Evolutionary conservation across 1,140 invertebrate genomes (phyloP), one percentile per base, ranked within the genome.

Genomic region (Nasonia giraulti): DNA sequence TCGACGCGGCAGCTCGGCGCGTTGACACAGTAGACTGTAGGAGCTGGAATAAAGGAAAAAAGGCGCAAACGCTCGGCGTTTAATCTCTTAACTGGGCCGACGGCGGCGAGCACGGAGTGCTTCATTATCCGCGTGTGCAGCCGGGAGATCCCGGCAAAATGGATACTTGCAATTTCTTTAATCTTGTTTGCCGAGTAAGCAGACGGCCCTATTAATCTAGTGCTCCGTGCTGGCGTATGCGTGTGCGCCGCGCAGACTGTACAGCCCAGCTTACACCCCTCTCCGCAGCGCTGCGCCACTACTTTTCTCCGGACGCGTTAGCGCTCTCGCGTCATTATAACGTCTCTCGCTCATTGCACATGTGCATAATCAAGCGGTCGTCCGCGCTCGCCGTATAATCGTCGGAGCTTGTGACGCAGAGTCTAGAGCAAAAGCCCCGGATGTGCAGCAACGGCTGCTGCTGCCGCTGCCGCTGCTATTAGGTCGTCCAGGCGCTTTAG

Each of bases 341-440:
- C 44, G 8, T 77, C 75, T 62, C 55, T n/a, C 55, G 55, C 55
- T 77, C 44, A 77, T 55, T 77, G 75, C 44, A 44, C 75, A 77
- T 77, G 75, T 77, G 75, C 75, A 77, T 77, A 77, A 77, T 77
- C 75, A 77, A 77, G 75, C 75, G 75, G 40, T 55, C 27, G 47
- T 40, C 75, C 75, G 75, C 14, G 40, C 6, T 44, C n/a, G 40
- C 23, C 27, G 75, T 17, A 55, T 77, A 77, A 50, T 77, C 40
- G 47, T 55, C 47, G 40, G 40, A n/a, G 47, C 75, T 75, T 20
- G 75, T 77, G 75, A 77, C 23, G 44, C 44, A 31, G 75, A 50
- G 47, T 77, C 55, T 77, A 55, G 27, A 44, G 75, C 75, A 23
- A 14, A 23, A 55, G 75, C 20, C 31, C 23, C 68, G 68, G 23